A percentile compares a stretch with the other conserved stretches of the same genome.
These are phyloP conservation scores for Tinea pellionella DNA, from an alignment of 2,888 invertebrate species.

Conservation along the genomic window DNA sequence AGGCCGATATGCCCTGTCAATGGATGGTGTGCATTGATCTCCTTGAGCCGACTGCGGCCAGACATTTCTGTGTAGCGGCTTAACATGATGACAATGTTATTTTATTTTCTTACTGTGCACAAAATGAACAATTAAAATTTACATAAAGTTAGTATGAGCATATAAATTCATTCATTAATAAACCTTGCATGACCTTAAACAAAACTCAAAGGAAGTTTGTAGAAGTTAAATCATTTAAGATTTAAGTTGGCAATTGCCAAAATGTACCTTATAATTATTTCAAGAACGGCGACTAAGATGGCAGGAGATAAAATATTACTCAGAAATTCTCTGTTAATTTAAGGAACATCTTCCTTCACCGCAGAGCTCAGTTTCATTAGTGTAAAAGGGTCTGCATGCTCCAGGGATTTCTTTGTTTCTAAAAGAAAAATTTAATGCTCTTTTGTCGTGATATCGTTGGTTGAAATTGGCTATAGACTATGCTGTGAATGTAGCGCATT, in stretches of 20 bases:
- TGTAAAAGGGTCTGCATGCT: constrained; percentile 17
- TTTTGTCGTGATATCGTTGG: constrained; percentile 14
- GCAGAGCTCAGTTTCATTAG: constrained; percentile 17
- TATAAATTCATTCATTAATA: not conserved
- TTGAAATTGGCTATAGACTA: constrained; percentile 4
- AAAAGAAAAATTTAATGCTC: constrained; percentile 16
- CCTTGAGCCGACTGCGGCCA: no score
- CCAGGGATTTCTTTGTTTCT: constrained; percentile 15
- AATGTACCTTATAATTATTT: constrained; percentile 6
- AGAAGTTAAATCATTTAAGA: constrained; percentile 2
- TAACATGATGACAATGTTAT: no score
- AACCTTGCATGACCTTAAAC: not conserved
- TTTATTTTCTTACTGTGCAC: no score
- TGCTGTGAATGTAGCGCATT: not conserved
- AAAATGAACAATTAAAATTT: no score
- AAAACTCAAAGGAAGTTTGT: not conserved
- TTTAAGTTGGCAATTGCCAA: constrained; percentile 5
- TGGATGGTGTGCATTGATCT: no score
- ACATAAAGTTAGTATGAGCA: no score
- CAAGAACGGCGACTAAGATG: constrained; percentile 21
- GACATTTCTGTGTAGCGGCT: no score
- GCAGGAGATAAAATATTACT: constrained; percentile 18
- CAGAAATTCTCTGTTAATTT: constrained; percentile 13
- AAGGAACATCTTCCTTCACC: constrained; percentile 1
- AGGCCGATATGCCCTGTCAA: no score